Conservation (phyloP, 2,113 vertebrate species). For the Limnothrissa miodon region DNA sequence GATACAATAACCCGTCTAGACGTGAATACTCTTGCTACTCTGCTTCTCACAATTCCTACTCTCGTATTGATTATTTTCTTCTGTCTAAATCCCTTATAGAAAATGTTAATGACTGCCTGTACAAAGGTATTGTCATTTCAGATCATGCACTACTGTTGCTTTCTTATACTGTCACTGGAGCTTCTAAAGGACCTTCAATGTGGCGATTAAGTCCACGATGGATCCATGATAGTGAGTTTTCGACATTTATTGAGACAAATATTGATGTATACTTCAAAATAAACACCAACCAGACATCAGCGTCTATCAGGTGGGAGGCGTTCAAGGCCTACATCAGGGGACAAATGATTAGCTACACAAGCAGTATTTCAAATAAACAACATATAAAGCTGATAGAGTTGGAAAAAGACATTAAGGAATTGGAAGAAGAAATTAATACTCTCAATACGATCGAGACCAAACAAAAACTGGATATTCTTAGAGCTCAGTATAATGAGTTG, state of each 20-base stretch:
- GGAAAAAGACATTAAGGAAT: background rate
- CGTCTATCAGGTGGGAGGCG: background rate
- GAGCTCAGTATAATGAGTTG: background rate
- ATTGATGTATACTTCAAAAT: too few species aligned
- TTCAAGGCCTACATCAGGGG: background rate
- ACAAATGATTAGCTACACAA: background rate
- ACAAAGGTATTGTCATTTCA: background rate
- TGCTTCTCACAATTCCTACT: background rate
- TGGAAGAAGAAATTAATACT: background rate
- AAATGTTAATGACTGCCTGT: background rate
- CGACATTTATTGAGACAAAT: too few species aligned
- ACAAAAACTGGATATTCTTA: background rate
- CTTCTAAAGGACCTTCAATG: background rate
- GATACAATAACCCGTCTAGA: background rate
- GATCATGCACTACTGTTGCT: background rate
- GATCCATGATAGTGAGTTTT: background rate
- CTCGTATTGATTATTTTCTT: background rate
- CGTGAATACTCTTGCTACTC: background rate
- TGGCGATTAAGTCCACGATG: conserved; percentile 1
- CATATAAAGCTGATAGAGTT: background rate
- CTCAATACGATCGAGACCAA: background rate
- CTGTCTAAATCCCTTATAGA: background rate
- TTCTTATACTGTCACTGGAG: background rate
- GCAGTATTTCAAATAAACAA: background rate
- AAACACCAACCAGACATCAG: background rate